phyloP scores from a whole-genome alignment of 2,888 invertebrate species.

The Trissoscelio sp. region DNA sequence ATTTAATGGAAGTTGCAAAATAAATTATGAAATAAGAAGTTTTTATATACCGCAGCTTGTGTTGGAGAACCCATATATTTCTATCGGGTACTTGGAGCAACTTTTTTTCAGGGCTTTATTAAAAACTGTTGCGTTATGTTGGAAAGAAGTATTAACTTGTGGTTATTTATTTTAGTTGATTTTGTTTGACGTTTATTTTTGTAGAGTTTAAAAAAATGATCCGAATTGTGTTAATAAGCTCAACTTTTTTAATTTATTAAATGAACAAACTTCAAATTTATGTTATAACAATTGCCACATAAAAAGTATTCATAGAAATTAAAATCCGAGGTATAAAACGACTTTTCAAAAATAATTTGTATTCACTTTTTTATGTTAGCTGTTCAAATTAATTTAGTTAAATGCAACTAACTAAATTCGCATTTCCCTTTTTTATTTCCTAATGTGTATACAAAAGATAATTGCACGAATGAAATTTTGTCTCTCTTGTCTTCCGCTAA shows the following conservation, averaged over 20 bases:
- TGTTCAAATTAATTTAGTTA: neutral
- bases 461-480: slow-evolving; percentile 6
- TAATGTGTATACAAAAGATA: slow-evolving; percentile 5
- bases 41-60: neutral
- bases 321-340: no score
- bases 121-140: neutral
- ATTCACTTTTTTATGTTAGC: no score
- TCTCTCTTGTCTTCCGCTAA: slow-evolving; percentile 1
- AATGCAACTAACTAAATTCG: neutral
- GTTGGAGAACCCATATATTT: neutral
- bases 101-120: neutral
- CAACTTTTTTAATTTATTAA: neutral
- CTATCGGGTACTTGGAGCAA: neutral
- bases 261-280: no score
- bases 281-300: no score
- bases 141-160: neutral
- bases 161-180: neutral
- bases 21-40: neutral
- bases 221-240: neutral
- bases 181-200: neutral
- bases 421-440: neutral
- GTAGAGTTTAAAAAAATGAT: neutral
- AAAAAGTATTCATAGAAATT: no score
- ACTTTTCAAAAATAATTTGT: no score
- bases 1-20: no score